These are phyloP conservation scores for Argopecten irradians DNA, from an alignment of 1,140 invertebrate genomes.

Conservation along the genomic window DNA sequence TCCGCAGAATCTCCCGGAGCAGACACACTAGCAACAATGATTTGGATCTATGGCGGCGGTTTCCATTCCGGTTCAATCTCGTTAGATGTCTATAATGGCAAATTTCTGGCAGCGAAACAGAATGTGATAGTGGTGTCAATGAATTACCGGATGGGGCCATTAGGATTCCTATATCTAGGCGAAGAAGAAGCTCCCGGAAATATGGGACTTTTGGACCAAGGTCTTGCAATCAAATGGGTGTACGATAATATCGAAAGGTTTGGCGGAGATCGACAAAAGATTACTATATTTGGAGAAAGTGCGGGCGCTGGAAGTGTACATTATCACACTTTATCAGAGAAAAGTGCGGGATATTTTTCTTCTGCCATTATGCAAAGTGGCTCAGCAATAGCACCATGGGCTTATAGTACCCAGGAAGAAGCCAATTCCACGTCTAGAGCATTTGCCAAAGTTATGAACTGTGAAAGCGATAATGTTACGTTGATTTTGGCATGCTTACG, in stretches of 20 bases:
- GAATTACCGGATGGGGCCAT: slow-evolving; percentile 85
- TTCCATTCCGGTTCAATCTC: slow-evolving; percentile 93
- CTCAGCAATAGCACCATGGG: slow-evolving; percentile 87
- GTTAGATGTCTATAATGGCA: slow-evolving; percentile 95
- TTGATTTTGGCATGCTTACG: slow-evolving; percentile 88
- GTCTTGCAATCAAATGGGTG: slow-evolving; percentile 48
- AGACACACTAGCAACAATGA: slow-evolving; percentile 89
- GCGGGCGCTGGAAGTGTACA: slow-evolving; percentile 75
- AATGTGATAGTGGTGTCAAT: slow-evolving; percentile 86
- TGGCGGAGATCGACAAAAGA: slow-evolving; percentile 35
- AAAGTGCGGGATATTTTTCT: slow-evolving; percentile 89
- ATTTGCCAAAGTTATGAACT: slow-evolving; percentile 49
- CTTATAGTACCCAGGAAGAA: slow-evolving; percentile 89
- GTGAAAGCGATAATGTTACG: slow-evolving; percentile 58
- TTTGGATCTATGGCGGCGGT: slow-evolving; percentile 97
- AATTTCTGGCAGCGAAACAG: slow-evolving; percentile 82
- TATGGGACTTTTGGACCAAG: slow-evolving; percentile 57
- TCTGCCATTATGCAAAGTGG: slow-evolving; percentile 83
- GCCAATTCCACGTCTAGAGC: slow-evolving; percentile 82
- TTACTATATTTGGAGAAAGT: slow-evolving; percentile 50
- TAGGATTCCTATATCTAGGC: slow-evolving; percentile 45
- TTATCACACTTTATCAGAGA: slow-evolving; percentile 91
- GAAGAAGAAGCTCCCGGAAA: slow-evolving; percentile 50
- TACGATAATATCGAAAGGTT: slow-evolving; percentile 29
- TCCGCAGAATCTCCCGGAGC: slow-evolving; percentile 66